Evolutionary conservation across 1,140 invertebrate genomes (phyloP), one percentile per base, ranked within the genome.

Genomic region (Chymomyza costata): DNA sequence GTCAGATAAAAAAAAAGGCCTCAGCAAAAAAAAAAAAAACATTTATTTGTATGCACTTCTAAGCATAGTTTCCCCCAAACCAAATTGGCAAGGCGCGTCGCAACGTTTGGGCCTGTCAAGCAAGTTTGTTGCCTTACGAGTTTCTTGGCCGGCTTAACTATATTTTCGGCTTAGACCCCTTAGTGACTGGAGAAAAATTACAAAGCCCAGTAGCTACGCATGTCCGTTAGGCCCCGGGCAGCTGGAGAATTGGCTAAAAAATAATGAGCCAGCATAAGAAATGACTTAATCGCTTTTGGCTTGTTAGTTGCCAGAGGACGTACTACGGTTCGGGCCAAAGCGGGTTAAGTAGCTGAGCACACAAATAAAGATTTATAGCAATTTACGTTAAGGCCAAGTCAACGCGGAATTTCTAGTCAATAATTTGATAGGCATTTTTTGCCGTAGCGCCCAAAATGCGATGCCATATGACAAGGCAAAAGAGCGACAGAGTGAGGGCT

Each of bases 201-300:
- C 69, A 50, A 34, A 65, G 58, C 52, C 63, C 63, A 63, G 58
- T 65, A 53, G 59, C 61, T 60, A 64, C 61, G 61, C 61, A 64
- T 40, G 37, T 16, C 38, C 19, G n/a, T 38, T 31, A 30, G 16
- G 39, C 39, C 10, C 6, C 5, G 5, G 25, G 25, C 25, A 6
- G 10, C 15, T 25, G 28, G 35, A 39, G 17, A 54, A 47, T 51
- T 25, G 40, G 25, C 10, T 17, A 17, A 37, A 51, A 56, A 78
- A 73, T 78, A 78, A 78, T 76, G 71, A 76, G 64, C 66, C 47
- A 25, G 66, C 62, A 78, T 78, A 80, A 78, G 71, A 78, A 78
- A 78, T 80, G 71, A 78, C 73, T 78, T 78, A 80, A 78, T 78
- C 73, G 73, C 73, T 78, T 64, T 58, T 68, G 73, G 73, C 73